These are phyloP conservation scores for Coilia nasus DNA, from an alignment of 2,797 vertebrate genomes.

Conservation along the genomic window DNA sequence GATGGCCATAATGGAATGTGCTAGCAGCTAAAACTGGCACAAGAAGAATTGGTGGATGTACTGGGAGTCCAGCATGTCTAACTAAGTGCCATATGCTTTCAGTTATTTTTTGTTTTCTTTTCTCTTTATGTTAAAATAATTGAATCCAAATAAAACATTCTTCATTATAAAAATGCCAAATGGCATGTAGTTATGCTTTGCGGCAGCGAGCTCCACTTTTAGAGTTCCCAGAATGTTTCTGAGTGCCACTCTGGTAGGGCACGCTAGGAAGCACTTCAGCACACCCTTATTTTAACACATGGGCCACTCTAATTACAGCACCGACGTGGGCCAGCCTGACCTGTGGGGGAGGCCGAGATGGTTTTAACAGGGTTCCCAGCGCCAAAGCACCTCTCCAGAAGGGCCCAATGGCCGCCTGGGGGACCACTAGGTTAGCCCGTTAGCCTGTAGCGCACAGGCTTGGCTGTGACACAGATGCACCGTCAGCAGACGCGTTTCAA, in stretches of 20 bases:
- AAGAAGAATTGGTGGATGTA: not conserved
- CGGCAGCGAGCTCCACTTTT: conserved; percentile 61
- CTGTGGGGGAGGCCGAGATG: conserved; percentile 51
- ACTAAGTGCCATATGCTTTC: not conserved
- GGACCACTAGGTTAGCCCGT: not conserved
- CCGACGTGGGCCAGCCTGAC: conserved; percentile 58
- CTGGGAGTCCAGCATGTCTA: not conserved
- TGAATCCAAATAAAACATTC: conserved; percentile 3
- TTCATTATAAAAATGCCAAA: not conserved
- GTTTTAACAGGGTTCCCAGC: conserved; percentile 41
- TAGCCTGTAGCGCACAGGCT: not conserved
- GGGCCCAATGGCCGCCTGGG: not conserved
- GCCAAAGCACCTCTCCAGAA: conserved; percentile 26
- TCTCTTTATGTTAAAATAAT: conserved; percentile 17
- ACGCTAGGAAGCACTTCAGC: conserved; percentile 60
- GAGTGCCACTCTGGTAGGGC: conserved; percentile 53
- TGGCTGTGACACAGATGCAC: not conserved
- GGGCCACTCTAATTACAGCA: conserved; percentile 61
- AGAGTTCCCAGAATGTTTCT: conserved; percentile 41
- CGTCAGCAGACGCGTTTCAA: not conserved
- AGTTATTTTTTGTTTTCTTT: conserved; percentile 19
- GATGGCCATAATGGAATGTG: not conserved
- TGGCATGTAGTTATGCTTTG: conserved; percentile 44
- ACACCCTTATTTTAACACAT: conserved; percentile 63
- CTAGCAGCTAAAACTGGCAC: not conserved